Evolutionary conservation across 2,888 invertebrate species (phyloP).

Genomic region (Ligdia adustata): DNA sequence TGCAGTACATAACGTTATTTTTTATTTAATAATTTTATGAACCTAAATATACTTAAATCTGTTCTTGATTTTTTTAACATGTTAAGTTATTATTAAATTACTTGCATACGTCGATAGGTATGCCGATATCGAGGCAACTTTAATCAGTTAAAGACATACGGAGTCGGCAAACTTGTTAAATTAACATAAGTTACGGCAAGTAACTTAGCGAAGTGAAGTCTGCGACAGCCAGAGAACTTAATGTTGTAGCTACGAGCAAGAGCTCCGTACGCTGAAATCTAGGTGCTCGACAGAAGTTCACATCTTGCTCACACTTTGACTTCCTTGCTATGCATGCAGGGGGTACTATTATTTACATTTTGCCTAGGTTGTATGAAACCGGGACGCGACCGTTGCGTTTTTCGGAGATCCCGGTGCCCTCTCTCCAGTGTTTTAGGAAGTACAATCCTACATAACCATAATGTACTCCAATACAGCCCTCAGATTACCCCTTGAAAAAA

Average conservation of each 20-base stretch:
- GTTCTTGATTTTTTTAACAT: not conserved
- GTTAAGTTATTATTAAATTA: not conserved
- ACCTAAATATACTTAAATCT: too few relatives aligned
- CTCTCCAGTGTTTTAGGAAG: too few relatives aligned
- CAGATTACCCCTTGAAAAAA: too few relatives aligned
- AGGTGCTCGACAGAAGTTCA: constrained; percentile 2
- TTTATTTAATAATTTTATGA: too few relatives aligned
- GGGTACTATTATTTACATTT: too few relatives aligned
- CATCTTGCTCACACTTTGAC: not conserved
- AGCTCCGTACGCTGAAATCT: constrained; percentile 6
- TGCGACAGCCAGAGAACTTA: constrained; percentile 32
- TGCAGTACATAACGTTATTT: too few relatives aligned
- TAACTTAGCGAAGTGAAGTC: constrained; percentile 29
- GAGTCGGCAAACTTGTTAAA: constrained; percentile 39
- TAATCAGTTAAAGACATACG: constrained; percentile 41
- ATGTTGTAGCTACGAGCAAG: constrained; percentile 19
- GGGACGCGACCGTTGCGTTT: too few relatives aligned
- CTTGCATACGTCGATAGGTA: constrained; percentile 26
- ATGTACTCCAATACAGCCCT: too few relatives aligned
- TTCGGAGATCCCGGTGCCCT: too few relatives aligned
- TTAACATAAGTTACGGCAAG: constrained; percentile 41
- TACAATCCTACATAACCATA: too few relatives aligned
- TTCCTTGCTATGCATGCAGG: too few relatives aligned
- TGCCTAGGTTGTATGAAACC: too few relatives aligned
- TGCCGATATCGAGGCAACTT: constrained; percentile 36